A percentile compares a stretch with the other conserved stretches of the same genome.
These are phyloP conservation scores for Trigoniulus corallinus DNA, from an alignment of 1,140 invertebrate genomes.

Conservation along the genomic window DNA sequence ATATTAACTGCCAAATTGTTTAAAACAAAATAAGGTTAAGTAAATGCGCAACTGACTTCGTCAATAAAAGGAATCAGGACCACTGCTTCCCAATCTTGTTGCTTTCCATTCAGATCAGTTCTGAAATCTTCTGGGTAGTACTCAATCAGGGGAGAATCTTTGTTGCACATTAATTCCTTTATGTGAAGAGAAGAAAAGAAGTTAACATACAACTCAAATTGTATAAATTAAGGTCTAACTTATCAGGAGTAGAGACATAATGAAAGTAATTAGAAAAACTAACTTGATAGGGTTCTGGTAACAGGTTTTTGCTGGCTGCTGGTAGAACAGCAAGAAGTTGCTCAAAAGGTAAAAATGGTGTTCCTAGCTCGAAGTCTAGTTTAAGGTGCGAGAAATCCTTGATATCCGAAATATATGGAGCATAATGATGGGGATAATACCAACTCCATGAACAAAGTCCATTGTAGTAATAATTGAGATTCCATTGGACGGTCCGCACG, in stretches of 20 bases:
- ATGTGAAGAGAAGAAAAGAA: too few species aligned
- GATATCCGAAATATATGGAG: constrained; percentile 88
- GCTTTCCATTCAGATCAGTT: constrained; percentile 77
- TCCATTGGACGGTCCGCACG: constrained; percentile 88
- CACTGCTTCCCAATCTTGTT: constrained; percentile 93
- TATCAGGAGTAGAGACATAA: too few species aligned
- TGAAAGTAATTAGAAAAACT: too few species aligned
- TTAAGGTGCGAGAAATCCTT: constrained; percentile 45
- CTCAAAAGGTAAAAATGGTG: constrained; percentile 85
- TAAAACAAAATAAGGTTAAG: not conserved
- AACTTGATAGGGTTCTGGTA: constrained; percentile 61
- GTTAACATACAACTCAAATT: too few species aligned
- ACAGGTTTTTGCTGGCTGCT: constrained; percentile 48
- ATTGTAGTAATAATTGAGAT: constrained; percentile 89
- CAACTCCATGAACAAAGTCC: constrained; percentile 94
- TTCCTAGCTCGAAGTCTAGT: constrained; percentile 56
- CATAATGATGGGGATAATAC: constrained; percentile 94
- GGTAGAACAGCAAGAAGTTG: constrained; percentile 87
- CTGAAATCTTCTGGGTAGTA: constrained; percentile 84
- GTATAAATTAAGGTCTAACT: too few species aligned
- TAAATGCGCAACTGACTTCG: constrained; percentile 40
- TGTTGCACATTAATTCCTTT: constrained; percentile 52
- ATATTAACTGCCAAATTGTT: not conserved
- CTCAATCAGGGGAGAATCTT: constrained; percentile 64
- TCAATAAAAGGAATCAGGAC: constrained; percentile 94